phyloP scores from a whole-genome alignment of 2,113 vertebrate species.

The Cyanoramphus novaezelandiae region DNA sequence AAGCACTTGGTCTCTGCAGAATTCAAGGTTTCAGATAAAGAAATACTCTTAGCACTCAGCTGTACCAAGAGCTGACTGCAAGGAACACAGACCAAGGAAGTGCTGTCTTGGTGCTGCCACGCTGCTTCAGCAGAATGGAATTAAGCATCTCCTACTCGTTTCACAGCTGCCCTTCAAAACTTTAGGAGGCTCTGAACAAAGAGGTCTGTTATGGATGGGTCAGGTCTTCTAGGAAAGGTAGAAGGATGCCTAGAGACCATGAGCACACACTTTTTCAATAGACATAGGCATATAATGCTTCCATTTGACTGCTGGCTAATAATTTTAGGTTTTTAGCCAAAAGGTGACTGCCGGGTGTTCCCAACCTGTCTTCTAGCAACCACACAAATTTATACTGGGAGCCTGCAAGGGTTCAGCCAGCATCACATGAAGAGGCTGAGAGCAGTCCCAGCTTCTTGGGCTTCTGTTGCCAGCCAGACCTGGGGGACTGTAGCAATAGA shows the following conservation, averaged over 20 bases:
- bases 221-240: neutral
- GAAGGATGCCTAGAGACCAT: neutral
- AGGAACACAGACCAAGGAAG: neutral
- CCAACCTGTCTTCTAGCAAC: neutral
- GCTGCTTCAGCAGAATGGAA: neutral
- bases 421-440: neutral
- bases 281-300: neutral
- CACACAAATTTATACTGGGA: neutral
- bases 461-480: neutral
- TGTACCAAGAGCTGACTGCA: accelerated
- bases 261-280: neutral
- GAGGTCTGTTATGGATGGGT: neutral
- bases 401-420: neutral
- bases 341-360: neutral
- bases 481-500: neutral
- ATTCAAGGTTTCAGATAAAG: conserved; percentile 5
- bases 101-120: accelerated
- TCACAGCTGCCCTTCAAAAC: neutral
- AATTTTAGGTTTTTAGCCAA: neutral
- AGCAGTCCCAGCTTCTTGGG: neutral
- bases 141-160: neutral
- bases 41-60: neutral
- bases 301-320: neutral
- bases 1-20: neutral
- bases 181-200: neutral